Conservation (phyloP, 2,888 invertebrate genomes). For the Ennomos erosarius region DNA sequence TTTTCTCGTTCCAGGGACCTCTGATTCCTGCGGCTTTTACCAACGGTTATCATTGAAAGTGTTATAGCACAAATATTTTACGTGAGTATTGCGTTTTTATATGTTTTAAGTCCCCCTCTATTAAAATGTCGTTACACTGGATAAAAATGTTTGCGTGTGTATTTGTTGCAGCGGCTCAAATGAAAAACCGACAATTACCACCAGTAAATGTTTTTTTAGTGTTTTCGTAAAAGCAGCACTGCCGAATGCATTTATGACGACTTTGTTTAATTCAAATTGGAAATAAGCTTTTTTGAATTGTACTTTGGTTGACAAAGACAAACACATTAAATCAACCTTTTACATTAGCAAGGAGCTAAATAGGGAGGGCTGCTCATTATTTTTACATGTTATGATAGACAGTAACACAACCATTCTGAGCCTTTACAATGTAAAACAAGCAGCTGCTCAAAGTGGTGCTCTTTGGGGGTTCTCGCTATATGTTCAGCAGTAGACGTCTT, state of each 20-base stretch:
- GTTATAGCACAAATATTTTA: slow-evolving; percentile 84
- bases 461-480: no score
- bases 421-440: no score
- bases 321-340: no score
- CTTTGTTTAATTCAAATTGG: no score
- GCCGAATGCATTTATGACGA: no score
- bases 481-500: no score
- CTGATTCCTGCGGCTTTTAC: slow-evolving; percentile 99
- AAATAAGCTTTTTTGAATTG: slow-evolving; percentile 5
- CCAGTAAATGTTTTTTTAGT: slow-evolving; percentile 63
- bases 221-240: slow-evolving; percentile 46
- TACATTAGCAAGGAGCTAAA: no score
- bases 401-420: no score
- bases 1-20: slow-evolving; percentile 92
- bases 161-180: slow-evolving; percentile 60
- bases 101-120: slow-evolving; percentile 60
- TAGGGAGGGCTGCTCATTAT: no score
- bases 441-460: no score
- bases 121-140: slow-evolving; percentile 71
- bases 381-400: no score
- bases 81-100: slow-evolving; percentile 78
- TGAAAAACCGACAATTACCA: slow-evolving; percentile 57
- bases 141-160: slow-evolving; percentile 62
- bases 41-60: slow-evolving; percentile 98
- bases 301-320: no score